Conservation (phyloP, 1,140 invertebrate species). For the Ips nitidus region DNA sequence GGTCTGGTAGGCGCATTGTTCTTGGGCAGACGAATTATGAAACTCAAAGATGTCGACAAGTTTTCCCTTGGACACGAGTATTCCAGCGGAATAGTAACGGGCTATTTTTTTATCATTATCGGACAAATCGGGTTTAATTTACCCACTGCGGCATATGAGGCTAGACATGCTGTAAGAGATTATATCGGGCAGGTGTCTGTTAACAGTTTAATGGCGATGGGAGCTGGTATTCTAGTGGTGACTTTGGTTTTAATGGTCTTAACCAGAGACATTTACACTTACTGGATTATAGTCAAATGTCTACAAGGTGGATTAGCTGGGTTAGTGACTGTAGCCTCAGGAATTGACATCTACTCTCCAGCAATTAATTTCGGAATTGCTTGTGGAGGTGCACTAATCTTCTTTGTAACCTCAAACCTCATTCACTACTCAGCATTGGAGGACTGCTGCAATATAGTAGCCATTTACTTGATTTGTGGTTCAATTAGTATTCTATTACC, state of each 20-base stretch:
- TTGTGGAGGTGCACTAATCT: conserved; percentile 27
- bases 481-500: conserved; percentile 27
- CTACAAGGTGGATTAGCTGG: conserved; percentile 42
- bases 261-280: conserved; percentile 35
- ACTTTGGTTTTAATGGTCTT: conserved; percentile 35
- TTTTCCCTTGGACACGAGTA: conserved; percentile 39
- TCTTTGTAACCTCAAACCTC: conserved; percentile 32
- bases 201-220: conserved; percentile 41
- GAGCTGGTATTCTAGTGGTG: conserved; percentile 33
- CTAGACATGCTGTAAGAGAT: conserved; percentile 20
- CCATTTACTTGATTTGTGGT: conserved; percentile 40
- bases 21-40: conserved; percentile 40
- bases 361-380: conserved; percentile 32
- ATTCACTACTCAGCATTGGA: conserved; percentile 40
- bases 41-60: conserved; percentile 37
- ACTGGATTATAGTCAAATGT: conserved; percentile 41
- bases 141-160: conserved; percentile 23
- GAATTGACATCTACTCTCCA: conserved; percentile 37
- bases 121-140: conserved; percentile 39
- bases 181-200: conserved; percentile 32
- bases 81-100: conserved; percentile 30
- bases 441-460: conserved; percentile 42
- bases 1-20: conserved; percentile 37
- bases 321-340: conserved; percentile 35
- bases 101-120: conserved; percentile 41